Evolutionary conservation across 2,888 invertebrate genomes (phyloP), one percentile per base, ranked within the genome.

Genomic region (Thyatira batis): DNA sequence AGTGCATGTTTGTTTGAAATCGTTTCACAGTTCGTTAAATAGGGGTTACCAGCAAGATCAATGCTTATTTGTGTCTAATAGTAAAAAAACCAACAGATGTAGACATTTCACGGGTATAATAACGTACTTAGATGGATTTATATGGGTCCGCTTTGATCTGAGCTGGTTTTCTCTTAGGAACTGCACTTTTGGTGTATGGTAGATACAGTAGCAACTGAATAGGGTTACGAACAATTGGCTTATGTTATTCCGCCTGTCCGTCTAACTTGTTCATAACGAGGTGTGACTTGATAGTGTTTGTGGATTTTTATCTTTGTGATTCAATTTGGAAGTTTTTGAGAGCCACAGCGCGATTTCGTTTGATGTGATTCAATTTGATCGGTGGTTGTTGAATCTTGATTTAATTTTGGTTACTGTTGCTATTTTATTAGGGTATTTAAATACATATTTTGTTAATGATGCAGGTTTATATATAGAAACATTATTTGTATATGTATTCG

Each of bases 71-170:
- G 89, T 84, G 84, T 85, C 83, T 91, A 89, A 90, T 90, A 86
- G 85, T 82, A 88, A 84, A 90, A 82, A 90, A 89, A 88, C 80
- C 88, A 89, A 87, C 91, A 92, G 91, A 90, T 92, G 91, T 79
- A 90, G 79, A 76, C 87, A 89, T 91, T 92, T 91, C 89, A 92
- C 89, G 89, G 90, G 85, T 89, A 87, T 89, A 87, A 88, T 91
- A 90, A 90, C 85, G 85, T 88, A 83, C 89, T 91, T 90, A 90
- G 84, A 71, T 71, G 87, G 88, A 88, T 88, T 89, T 89, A 79
- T 82, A 80, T 79, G 80, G 84, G 74, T 79, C 74, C 73, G 74
- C 89, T 90, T 91, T 91, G 90, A 92, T 89, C 85, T 39, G 39
- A 17, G 8, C 39, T n/a, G 13, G 39, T 39, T 39, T 39, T 39